Evolutionary conservation across 2,888 invertebrate genomes (phyloP), one percentile per base, ranked within the genome.

Genomic region (Drosophila infuscata): DNA sequence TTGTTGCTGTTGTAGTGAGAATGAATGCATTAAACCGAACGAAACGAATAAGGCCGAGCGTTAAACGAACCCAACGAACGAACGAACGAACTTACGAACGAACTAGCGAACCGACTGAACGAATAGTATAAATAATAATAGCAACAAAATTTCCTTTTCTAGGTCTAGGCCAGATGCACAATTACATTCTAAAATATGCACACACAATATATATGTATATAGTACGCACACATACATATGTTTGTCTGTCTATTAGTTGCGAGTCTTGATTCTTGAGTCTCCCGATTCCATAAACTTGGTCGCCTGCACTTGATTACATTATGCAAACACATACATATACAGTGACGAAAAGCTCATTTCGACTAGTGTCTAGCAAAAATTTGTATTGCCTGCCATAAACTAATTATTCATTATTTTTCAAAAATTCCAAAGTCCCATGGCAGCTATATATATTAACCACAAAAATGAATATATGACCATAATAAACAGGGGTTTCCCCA

Each of bases 151-250:
- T 92, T 92, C 91, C 91, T 92, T 92, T 92, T 92, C 92, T 92
- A 92, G 92, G 92, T 92, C 92, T 92, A 92, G 92, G 92, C 92
- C 92, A 92, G 87, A 88, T 89, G 83, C 90, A 91, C 91, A 92
- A 91, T 92, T 91, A 91, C 91, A 91, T 91, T 91, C 91, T 91
- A 91, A 91, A 88, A 88, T 88, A 89, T 90, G 87, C 87, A 89
- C 86, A 82, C 63, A 77, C 64, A 63, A 57, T 46, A 54, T 59
- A 51, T 63, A 61, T 63, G 58, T 33, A 49, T 43, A 17, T 63
- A 46, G 46, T 46, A 46, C 46, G 29, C 25, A 15, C 20, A 46
- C 20, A 20, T 7, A 20, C 20, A 46, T 35, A 15, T 63, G 48
- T 69, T 17, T 56, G 36, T 58, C 29, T 51, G 32, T 41, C 68